Base-by-base conservation (phyloP, 2,797 vertebrate species). In the Ptychobarbus kaznakovi region DNA sequence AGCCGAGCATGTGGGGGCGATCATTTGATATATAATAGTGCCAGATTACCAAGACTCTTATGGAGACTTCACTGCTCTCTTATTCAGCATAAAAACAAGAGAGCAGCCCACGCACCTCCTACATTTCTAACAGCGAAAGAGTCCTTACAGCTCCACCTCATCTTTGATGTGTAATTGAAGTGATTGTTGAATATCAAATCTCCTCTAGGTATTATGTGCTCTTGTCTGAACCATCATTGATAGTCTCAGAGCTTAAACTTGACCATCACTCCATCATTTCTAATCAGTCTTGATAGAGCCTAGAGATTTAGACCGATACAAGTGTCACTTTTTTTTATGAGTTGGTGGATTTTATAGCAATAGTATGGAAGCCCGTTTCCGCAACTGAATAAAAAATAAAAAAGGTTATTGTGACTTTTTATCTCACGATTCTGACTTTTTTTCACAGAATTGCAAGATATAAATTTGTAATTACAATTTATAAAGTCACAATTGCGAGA, bases 1-100 rank as follows among this genome's bases (percentile, higher is more conserved):
- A 25, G 81, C 25, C 0, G 28, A 66, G 40, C 18, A 12, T 80
- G 46, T 66, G 76, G 9, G 73, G 81, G 74, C 12, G 18, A 79
- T 75, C 56, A 44, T 69, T 83, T 83, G 58, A 75, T 51, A 35
- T 51, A 49, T 11, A 73, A 86, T 66, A 74, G 28, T 32, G 28
- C 42, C 11, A 13, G 25, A 86, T 82, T 46, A 82, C 51, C 40
- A 82, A 70, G 63, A 65, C 56, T 74, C 42, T 83, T 85, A 79
- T 72, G 53, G 28, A 63, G 66, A 44, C 66, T 58, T 69, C 35
- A 42, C n/a, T 61, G 61, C 49, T 75, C 32, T 69, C 42, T 70
- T 61, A 65, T 32, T 22, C 53, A 53, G 38, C 25, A 32, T 72
- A 69, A 51, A 76, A 88, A 80, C 72, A 75, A 46, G 49, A 84